Evolutionary conservation across 2,113 vertebrate species (phyloP).

Genomic region (Neotoma lepida): DNA sequence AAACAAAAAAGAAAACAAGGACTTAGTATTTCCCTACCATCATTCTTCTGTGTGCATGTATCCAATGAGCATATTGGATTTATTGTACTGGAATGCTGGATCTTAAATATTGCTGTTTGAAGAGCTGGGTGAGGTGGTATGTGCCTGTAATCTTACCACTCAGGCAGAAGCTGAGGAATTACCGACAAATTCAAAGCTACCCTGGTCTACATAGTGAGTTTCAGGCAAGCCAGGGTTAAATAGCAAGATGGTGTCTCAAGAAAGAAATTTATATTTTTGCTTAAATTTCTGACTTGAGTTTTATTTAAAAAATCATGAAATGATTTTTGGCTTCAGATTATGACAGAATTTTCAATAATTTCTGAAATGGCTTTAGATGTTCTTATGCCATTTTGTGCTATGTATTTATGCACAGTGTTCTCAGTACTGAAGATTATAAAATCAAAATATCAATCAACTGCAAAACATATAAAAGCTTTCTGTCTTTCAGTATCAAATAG

Average conservation of each 20-base stretch:
- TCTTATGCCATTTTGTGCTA: not conserved
- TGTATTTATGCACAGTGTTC: not conserved
- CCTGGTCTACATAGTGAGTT: not conserved
- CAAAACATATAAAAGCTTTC: not conserved
- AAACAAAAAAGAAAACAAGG: not conserved
- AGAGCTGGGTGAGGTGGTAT: not conserved
- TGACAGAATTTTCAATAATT: not conserved
- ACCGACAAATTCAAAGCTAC: not conserved
- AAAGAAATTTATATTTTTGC: not conserved
- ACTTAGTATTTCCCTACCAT: not conserved
- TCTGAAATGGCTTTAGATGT: not conserved
- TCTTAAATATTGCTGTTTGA: not conserved
- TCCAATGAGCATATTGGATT: not conserved
- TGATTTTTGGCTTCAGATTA: not conserved
- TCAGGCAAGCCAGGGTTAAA: not conserved
- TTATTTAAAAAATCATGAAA: not conserved
- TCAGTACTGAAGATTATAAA: not conserved
- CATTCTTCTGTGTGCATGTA: not conserved
- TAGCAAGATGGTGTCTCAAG: not conserved
- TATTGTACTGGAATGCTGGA: not conserved
- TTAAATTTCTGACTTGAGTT: not conserved
- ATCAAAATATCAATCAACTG: not conserved
- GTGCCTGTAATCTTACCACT: not conserved
- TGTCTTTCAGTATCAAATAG: not conserved
- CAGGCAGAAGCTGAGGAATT: not conserved